phyloP scores from a whole-genome alignment of 1,140 invertebrate genomes.

The Cotesia vestalis region DNA sequence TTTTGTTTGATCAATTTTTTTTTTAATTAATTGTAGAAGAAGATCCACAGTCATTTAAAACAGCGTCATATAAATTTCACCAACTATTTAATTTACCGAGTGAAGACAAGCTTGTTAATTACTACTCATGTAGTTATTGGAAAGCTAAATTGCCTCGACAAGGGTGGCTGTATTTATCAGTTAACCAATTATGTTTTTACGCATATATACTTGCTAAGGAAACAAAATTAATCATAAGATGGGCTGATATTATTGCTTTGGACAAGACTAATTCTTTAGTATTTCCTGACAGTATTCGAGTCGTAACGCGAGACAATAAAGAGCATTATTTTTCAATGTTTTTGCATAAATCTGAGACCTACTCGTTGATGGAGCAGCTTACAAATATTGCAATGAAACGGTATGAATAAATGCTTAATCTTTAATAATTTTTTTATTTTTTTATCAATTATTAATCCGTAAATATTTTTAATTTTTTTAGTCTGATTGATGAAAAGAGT shows the following conservation, averaged over 20 bases:
- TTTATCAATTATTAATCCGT: slow-evolving; percentile 49
- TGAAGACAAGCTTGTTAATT: slow-evolving; percentile 96
- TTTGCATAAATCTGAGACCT: slow-evolving; percentile 88
- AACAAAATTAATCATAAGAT: slow-evolving; percentile 86
- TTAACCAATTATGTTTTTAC: slow-evolving; percentile 96
- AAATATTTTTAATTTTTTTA: slow-evolving; percentile 56
- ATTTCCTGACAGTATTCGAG: slow-evolving; percentile 86
- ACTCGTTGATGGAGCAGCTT: slow-evolving; percentile 91
- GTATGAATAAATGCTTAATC: slow-evolving; percentile 61
- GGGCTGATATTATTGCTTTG: slow-evolving; percentile 81
- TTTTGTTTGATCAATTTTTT: slow-evolving; percentile 49
- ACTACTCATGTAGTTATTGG: slow-evolving; percentile 94
- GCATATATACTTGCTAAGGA: slow-evolving; percentile 92
- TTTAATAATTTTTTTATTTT: slow-evolving; percentile 50
- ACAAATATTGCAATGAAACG: slow-evolving; percentile 97
- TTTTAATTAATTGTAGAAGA: slow-evolving; percentile 72
- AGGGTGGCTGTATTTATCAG: slow-evolving; percentile 95
- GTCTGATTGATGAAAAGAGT: slow-evolving; percentile 86
- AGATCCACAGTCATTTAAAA: slow-evolving; percentile 83
- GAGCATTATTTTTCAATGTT: slow-evolving; percentile 91
- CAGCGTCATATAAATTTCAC: slow-evolving; percentile 85
- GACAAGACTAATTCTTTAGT: slow-evolving; percentile 80
- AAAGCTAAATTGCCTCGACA: slow-evolving; percentile 90
- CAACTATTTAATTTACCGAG: slow-evolving; percentile 89
- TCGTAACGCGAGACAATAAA: slow-evolving; percentile 82